A percentile compares a stretch with the other conserved stretches of the same genome.
Evolutionary conservation across 37 sponge, comb jelly and placozoan species (phyloP).

Genomic region (Dysidea cf. avara): DNA sequence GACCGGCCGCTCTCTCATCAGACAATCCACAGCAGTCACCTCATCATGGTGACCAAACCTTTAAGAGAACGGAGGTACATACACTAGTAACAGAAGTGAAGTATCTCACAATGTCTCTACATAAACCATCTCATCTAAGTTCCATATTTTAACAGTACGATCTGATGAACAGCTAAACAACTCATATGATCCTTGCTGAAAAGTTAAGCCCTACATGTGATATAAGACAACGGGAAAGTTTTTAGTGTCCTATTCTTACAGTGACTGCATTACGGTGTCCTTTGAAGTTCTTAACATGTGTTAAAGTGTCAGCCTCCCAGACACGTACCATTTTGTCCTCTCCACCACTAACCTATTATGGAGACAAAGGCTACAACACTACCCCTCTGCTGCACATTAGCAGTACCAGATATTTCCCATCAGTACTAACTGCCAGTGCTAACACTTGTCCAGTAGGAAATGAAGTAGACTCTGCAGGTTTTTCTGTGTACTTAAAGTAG

Average conservation of each 20-base stretch:
- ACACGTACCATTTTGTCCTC: slow-evolving; percentile 69
- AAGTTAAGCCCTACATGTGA: slow-evolving; percentile 76
- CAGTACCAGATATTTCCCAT: slow-evolving; percentile 82
- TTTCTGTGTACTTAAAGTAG: slow-evolving; percentile 2
- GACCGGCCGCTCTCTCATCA: slow-evolving; percentile 84
- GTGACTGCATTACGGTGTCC: slow-evolving; percentile 86
- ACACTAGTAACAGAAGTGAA: no score
- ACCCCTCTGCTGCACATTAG: not conserved
- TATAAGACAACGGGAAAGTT: not conserved
- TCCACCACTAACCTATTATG: slow-evolving; percentile 86
- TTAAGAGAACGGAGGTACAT: no score
- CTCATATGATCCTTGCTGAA: slow-evolving; percentile 76
- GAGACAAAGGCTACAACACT: not conserved
- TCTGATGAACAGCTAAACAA: slow-evolving; percentile 93
- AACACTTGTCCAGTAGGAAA: slow-evolving; percentile 83
- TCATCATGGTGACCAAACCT: slow-evolving; percentile 91
- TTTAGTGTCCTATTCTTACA: slow-evolving; percentile 28
- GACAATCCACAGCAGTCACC: slow-evolving; percentile 86
- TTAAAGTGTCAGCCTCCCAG: slow-evolving; percentile 73
- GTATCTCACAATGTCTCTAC: slow-evolving; percentile 90
- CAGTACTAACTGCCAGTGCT: slow-evolving; percentile 77
- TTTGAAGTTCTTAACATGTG: slow-evolving; percentile 78
- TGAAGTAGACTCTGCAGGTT: slow-evolving; percentile 27
- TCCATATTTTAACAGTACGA: slow-evolving; percentile 95
- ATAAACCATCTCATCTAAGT: slow-evolving; percentile 90